Base-by-base conservation (phyloP, 2,113 vertebrate genomes). In the Cygnus atratus region DNA sequence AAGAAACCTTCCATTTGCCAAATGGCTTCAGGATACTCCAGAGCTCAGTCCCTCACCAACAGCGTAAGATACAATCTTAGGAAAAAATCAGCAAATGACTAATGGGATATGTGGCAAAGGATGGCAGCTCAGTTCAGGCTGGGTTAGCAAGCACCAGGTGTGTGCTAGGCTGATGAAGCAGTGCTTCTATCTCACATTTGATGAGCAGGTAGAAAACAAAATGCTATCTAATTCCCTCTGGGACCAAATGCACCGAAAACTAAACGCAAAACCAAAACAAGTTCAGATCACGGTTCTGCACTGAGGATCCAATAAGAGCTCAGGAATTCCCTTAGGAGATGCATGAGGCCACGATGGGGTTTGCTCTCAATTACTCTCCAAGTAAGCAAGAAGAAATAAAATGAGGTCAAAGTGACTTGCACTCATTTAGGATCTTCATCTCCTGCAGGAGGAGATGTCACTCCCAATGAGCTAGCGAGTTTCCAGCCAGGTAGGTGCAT, bases 1-100 rank as follows among this genome's bases (percentile, higher is more conserved):
- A 63, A 88, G 75, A 93, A 96, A 86, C 8, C 18, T 88, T 91
- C 57, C 39, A 68, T 77, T 73, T 93, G 61, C 84, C 85, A 91
- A 86, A 92, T 39, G 50, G 37, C 66, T 84, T 79, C 59, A 72
- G 83, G 44, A 74, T 52, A 72, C 52, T 62, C 52, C 71, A 87
- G 54, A 92, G 71, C 55, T 88, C 75, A 54, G 31, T 19, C 84
- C 28, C 68, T 74, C 72, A 65, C 13, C 2, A 0, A 62, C 3
- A 67, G 50, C 39, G 55, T 15, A 50, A 61, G 43, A 93, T 57
- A 31, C n/a, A 93, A 52, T 37, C 52, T 54, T 20, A 35, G 78
- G 75, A 8, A 39, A 54, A 92, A 94, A 82, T 54, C 55, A 75
- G 75, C 37, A 91, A 71, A 88, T 94, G 70, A 95, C 88, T 91